Evolutionary conservation across 1,140 invertebrate genomes (phyloP), one percentile per base, ranked within the genome.

Genomic region (Spodoptera litura): DNA sequence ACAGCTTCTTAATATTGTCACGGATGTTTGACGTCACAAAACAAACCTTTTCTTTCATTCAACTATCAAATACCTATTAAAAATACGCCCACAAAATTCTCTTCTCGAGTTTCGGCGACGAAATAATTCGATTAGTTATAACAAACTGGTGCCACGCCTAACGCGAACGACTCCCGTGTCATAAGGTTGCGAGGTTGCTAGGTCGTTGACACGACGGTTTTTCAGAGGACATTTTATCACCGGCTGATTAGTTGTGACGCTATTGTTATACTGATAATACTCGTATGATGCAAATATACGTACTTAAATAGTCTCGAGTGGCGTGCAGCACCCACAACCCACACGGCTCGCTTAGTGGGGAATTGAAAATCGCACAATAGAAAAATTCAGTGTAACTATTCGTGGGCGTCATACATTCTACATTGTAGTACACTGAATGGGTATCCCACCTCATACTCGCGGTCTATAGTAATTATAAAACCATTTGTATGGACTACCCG

Each of bases 171-270:
- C 31, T 59, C 31, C 27, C 27, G 72, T 25, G 44, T 68, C 66
- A 70, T 78, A 72, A 52, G 73, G 62, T 78, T 68, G 64, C 64
- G 44, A 78, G 81, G 80, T 78, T 76, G 66, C n/a, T 38, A 61
- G 87, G 86, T 88, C 87, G 78, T 86, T 88, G 87, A 88, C 73
- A 61, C 51, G 8, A 31, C 53, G 81, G 82, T 84, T 80, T 87
- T 78, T 81, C 76, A 79, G 78, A 78, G 77, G 74, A 74, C 73
- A 75, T 76, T 68, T 81, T 78, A 81, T 81, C 80, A 76, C 2
- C 56, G 20, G 64, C 35, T 64, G 80, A 81, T 78, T 78, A 81
- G 61, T 70, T 15, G n/a, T 64, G 55, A 64, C 59, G 56, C 77
- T 72, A 81, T 81, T 81, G 62, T 78, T 81, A 61, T 70, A 61